phyloP scores from a whole-genome alignment of 2,113 vertebrate genomes.

The Dasypus novemcinctus region DNA sequence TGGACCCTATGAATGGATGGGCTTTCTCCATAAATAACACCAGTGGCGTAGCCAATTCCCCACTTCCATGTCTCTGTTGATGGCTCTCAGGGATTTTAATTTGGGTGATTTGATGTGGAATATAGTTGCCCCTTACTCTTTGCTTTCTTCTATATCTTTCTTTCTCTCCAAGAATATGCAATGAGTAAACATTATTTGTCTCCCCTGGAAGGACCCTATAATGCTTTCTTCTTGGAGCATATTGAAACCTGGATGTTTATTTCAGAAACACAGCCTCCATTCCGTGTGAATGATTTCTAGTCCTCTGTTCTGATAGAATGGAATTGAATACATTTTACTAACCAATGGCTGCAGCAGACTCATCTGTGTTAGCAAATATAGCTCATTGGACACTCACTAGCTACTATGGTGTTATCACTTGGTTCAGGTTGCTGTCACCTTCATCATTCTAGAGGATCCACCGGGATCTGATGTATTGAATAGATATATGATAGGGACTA shows the following conservation, averaged over 20 bases:
- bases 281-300: not conserved
- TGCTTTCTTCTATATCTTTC: not conserved
- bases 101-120: not conserved
- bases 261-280: slow-evolving; percentile 52
- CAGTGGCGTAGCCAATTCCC: not conserved
- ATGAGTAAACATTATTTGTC: not conserved
- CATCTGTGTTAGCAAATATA: not conserved
- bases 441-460: not conserved
- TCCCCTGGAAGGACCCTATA: not conserved
- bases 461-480: too few species aligned
- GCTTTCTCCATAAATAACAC: not conserved
- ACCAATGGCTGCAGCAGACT: not conserved
- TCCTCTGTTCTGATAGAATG: not conserved
- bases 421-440: not conserved
- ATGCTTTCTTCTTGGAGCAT: slow-evolving; percentile 56
- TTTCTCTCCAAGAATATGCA: not conserved
- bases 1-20: accelerated
- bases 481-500: too few species aligned
- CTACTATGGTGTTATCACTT: not conserved
- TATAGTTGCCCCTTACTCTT: not conserved
- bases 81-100: not conserved
- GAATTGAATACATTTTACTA: not conserved
- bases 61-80: not conserved
- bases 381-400: not conserved
- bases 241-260: slow-evolving; percentile 32